Percentiles rank a stretch among this genome's conserved stretches.
These are phyloP conservation scores for Sceliomorpha sp. DNA, from an alignment of 2,888 invertebrate genomes.

Conservation along the genomic window DNA sequence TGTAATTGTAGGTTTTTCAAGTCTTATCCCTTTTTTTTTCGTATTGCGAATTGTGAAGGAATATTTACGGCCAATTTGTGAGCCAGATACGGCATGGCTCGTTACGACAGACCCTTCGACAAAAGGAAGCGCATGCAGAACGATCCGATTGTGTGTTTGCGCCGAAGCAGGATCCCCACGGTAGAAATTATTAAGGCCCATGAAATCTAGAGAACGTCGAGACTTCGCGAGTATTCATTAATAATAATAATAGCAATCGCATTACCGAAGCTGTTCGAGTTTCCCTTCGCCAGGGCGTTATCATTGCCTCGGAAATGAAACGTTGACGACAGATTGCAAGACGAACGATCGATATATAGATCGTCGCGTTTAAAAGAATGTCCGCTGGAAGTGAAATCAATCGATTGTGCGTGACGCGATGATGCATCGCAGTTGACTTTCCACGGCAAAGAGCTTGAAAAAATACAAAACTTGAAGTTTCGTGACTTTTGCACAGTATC, in stretches of 20 bases:
- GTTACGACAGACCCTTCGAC: slow-evolving; percentile 64
- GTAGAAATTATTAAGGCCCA: slow-evolving; percentile 49
- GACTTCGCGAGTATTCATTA: slow-evolving; percentile 42
- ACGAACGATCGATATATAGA: no score
- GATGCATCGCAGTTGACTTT: no score
- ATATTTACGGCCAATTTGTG: slow-evolving; percentile 68
- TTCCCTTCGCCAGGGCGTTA: neutral
- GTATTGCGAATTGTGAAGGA: slow-evolving; percentile 48
- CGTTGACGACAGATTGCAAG: no score
- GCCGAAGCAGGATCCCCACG: slow-evolving; percentile 53
- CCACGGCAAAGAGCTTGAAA: no score
- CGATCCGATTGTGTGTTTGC: slow-evolving; percentile 57
- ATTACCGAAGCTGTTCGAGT: slow-evolving; percentile 18
- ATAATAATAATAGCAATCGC: slow-evolving; percentile 47
- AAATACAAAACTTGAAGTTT: no score
- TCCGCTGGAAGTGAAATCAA: no score
- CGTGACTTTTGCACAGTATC: no score
- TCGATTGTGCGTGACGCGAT: no score
- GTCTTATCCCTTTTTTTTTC: slow-evolving; percentile 32
- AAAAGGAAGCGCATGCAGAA: slow-evolving; percentile 63
- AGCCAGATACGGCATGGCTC: slow-evolving; percentile 63
- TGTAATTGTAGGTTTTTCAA: slow-evolving; percentile 44
- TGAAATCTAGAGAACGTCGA: slow-evolving; percentile 34
- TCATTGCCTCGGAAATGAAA: no score
- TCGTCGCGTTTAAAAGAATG: no score